Base-by-base conservation (phyloP, 2,888 invertebrate genomes). In the Sinhomidia bicolor region DNA sequence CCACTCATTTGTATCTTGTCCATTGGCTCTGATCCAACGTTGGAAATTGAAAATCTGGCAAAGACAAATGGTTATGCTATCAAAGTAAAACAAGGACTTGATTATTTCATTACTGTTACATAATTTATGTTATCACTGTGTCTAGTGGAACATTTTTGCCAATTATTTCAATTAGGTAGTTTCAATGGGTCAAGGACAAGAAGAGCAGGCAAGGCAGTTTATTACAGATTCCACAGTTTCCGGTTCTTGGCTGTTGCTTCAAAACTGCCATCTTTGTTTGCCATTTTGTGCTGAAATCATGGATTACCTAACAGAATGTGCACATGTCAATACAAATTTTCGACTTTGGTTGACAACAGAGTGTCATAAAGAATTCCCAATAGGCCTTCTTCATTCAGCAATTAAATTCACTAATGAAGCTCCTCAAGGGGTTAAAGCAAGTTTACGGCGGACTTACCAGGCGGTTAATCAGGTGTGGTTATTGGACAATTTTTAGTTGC, bases 111-210 rank as follows among this genome's bases (percentile, higher is more conserved):
- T n/a, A n/a, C n/a, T n/a, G n/a, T n/a, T n/a, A n/a, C n/a, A n/a
- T n/a, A n/a, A n/a, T n/a, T n/a, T n/a, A n/a, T n/a, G n/a, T n/a
- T n/a, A n/a, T n/a, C n/a, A n/a, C n/a, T n/a, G n/a, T n/a, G n/a
- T n/a, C n/a, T n/a, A n/a, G n/a, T n/a, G n/a, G n/a, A n/a, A n/a
- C n/a, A n/a, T n/a, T n/a, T n/a, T n/a, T n/a, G n/a, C n/a, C n/a
- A n/a, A 6, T 41, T 74, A 1, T 76, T 12, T 32, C 10, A n/a
- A 1, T 26, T 12, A 90, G 90, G 86, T 97, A 0, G 98, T 99
- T 5, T 99, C 99, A 6, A 99, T 99, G 99, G 99, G 99, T 1
- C 99, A 99, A 95, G 99, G 99, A 0, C 99, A 99, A 94, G 99
- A 96, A 93, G 94, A 96, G 93, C 97, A 97, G 89, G 98, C 98